Percentiles rank a stretch among this genome's conserved stretches.
Conservation (phyloP, 2,888 invertebrate species). For the Dasysyrphus tricinctus region DNA sequence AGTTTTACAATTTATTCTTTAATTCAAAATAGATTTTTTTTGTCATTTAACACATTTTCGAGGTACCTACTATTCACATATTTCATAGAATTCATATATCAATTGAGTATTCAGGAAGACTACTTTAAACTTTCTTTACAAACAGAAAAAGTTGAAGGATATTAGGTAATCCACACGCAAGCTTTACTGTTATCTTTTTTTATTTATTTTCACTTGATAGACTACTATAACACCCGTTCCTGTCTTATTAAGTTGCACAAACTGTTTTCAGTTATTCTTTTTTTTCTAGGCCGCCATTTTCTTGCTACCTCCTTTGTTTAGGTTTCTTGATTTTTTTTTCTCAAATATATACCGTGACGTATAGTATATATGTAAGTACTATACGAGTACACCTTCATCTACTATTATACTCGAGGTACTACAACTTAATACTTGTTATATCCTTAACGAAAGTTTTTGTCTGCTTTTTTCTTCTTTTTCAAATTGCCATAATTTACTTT, state of each 20-base stretch:
- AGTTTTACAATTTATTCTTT: no score
- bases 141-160: not conserved
- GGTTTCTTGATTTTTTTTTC: not conserved
- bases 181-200: slow-evolving; percentile 19
- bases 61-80: no score
- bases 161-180: slow-evolving; percentile 58
- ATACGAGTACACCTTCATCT: not conserved
- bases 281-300: not conserved
- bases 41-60: no score
- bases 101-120: not conserved
- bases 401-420: slow-evolving; percentile 26
- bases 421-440: slow-evolving; percentile 71
- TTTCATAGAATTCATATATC: not conserved
- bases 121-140: not conserved
- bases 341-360: not conserved
- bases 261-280: slow-evolving; percentile 6
- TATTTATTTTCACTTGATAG: slow-evolving; percentile 22
- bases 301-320: not conserved
- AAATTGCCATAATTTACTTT: slow-evolving; percentile 76
- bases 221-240: slow-evolving; percentile 40
- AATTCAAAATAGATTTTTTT: no score
- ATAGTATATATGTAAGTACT: not conserved
- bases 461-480: slow-evolving; percentile 56
- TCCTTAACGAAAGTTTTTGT: slow-evolving; percentile 71
- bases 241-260: slow-evolving; percentile 58